Percentiles rank a stretch among this genome's conserved stretches.
These are phyloP conservation scores for Pinctada fucata DNA, from an alignment of 2,888 invertebrate genomes.

Conservation along the genomic window DNA sequence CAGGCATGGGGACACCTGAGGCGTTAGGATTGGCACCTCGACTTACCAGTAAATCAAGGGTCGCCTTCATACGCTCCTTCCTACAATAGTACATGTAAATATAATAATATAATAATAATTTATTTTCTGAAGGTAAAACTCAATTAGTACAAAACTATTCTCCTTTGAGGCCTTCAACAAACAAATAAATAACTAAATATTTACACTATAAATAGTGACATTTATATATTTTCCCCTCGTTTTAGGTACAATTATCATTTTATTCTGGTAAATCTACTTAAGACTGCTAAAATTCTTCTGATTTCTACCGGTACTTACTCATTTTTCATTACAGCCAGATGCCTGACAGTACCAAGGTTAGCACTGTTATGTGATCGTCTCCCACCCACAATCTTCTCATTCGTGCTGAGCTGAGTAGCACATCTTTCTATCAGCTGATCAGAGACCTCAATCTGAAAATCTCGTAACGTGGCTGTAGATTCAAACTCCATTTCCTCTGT, in stretches of 20 bases:
- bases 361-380: constrained; percentile 50
- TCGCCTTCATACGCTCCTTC: constrained; percentile 70
- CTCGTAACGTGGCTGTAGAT: constrained; percentile 66
- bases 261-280: too few relatives aligned
- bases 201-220: too few relatives aligned
- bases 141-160: too few relatives aligned
- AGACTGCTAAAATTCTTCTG: too few relatives aligned
- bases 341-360: constrained; percentile 64
- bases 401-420: constrained; percentile 73
- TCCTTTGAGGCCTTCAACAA: too few relatives aligned
- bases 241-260: too few relatives aligned
- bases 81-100: constrained; percentile 49
- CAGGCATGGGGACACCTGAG: constrained; percentile 74
- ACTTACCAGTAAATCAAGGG: constrained; percentile 71
- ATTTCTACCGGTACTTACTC: constrained; percentile 43
- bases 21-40: constrained; percentile 76
- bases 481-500: constrained; percentile 68
- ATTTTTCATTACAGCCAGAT: constrained; percentile 66
- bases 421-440: constrained; percentile 72
- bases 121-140: background rate
- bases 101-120: background rate
- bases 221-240: too few relatives aligned
- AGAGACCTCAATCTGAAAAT: constrained; percentile 72
- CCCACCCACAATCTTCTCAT: constrained; percentile 70
- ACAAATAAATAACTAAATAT: too few relatives aligned